Base-by-base conservation (phyloP, 2,797 vertebrate genomes). In the Peromyscus aztecus region DNA sequence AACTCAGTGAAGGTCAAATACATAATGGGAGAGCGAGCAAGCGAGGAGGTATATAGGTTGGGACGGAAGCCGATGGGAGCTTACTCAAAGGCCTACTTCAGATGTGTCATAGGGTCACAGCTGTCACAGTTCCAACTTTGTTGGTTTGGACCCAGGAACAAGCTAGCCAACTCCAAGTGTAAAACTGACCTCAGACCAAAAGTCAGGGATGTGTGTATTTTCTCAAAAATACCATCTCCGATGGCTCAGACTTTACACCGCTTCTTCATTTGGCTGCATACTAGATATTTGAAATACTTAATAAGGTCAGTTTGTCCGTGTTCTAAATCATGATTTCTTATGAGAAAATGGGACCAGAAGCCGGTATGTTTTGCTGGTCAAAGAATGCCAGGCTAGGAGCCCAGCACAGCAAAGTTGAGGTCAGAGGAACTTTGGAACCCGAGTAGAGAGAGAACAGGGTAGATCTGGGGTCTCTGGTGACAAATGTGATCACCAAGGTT, bases 401-500 rank as follows among this genome's bases (percentile, higher is more conserved):
- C 61, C 9, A 75, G 57, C 34, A 34, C 4, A 10, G 31, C 37
- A 21, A 77, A 81, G 67, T 73, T 67, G 52, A 92, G 80, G n/a
- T 24, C 5, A 5, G 0, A 59, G 37, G 13, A 43, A 23, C 27
- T 23, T 37, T 59, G 88, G 77, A 9, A 34, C 13, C 57, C 4
- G 4, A 31, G 12, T n/a, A 37, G 27, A 43, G 59, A 57, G 67
- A 57, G 19, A 23, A 21, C 29, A 31, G 4, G 16, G 2, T 27
- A 55, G 24, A 23, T 2, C 9, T 9, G 2, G 40, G 82, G 37
- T 34, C 34, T 76, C 69, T 24, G 49, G 14, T 6, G 34, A 21
- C 43, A 52, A 21, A 55, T 0, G 0, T 63, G 37, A 69, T 27
- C 24, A 6, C 4, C 0, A 46, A 3, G 6, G 49, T 46, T n/a